Evolutionary conservation across 2,888 invertebrate species (phyloP).

Genomic region (Ypsolopha sequella): DNA sequence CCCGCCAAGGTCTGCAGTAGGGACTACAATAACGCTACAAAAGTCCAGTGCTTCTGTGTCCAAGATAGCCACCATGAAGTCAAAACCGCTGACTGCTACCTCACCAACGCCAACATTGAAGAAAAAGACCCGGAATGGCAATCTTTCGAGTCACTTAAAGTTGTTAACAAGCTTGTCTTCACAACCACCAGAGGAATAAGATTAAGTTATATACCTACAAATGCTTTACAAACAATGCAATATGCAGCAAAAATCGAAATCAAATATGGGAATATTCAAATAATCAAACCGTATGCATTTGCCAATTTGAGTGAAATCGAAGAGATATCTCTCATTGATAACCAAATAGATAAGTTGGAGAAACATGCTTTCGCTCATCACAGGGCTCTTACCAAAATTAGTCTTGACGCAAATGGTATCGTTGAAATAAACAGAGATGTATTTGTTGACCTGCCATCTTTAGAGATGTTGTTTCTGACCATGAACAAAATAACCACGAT

Average conservation of each 20-base stretch:
- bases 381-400: constrained; percentile 72
- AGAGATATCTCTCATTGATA: constrained; percentile 75
- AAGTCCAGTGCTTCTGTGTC: constrained; percentile 47
- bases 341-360: constrained; percentile 74
- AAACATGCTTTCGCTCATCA: constrained; percentile 78
- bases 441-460: constrained; percentile 77
- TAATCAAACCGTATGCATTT: constrained; percentile 77
- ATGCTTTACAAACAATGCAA: constrained; percentile 70
- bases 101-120: constrained; percentile 69
- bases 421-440: constrained; percentile 79
- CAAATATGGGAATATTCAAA: constrained; percentile 76
- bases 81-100: constrained; percentile 78
- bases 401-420: constrained; percentile 79
- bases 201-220: constrained; percentile 76
- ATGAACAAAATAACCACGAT: constrained; percentile 86
- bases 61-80: constrained; percentile 34
- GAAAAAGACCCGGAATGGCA: constrained; percentile 76
- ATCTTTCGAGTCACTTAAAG: constrained; percentile 73
- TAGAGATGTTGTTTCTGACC: constrained; percentile 82
- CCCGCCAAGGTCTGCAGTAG: constrained; percentile 36
- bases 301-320: constrained; percentile 75
- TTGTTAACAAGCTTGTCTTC: constrained; percentile 74
- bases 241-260: constrained; percentile 69
- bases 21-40: constrained; percentile 33
- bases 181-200: constrained; percentile 74